Conservation (phyloP, 2,888 invertebrate genomes). For the Cryptocheilus praepositus region DNA sequence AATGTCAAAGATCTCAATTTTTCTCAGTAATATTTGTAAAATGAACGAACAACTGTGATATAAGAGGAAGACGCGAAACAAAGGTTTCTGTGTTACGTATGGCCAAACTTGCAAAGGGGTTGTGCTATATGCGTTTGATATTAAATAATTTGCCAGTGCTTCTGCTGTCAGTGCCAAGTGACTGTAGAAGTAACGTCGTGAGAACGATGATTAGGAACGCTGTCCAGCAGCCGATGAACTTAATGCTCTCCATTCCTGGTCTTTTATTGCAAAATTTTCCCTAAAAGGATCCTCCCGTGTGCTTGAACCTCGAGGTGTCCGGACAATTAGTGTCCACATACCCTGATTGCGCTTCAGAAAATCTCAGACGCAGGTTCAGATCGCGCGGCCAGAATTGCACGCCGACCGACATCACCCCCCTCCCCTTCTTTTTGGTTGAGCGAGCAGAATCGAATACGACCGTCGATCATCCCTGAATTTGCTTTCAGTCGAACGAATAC, state of each 20-base stretch:
- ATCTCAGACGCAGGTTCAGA: too few relatives aligned
- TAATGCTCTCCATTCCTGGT: conserved; percentile 5
- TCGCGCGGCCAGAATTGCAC: too few relatives aligned
- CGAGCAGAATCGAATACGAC: background rate
- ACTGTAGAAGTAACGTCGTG: conserved; percentile 17
- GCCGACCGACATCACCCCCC: too few relatives aligned
- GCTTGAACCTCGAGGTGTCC: background rate
- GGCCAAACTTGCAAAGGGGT: background rate
- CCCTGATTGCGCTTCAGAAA: too few relatives aligned
- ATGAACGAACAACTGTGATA: background rate
- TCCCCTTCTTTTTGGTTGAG: background rate
- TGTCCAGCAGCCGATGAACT: conserved; percentile 48
- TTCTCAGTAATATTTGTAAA: background rate
- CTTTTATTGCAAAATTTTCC: background rate
- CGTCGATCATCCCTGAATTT: background rate
- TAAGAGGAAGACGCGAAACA: conserved; percentile 4
- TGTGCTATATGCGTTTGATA: background rate
- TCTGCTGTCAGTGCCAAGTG: background rate
- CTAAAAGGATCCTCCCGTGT: background rate
- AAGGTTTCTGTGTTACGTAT: background rate
- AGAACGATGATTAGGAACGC: conserved; percentile 28
- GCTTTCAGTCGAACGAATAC: conserved; percentile 1
- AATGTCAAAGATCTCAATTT: background rate
- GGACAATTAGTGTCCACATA: background rate
- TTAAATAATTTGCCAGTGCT: background rate